Conservation (phyloP, 2,113 vertebrate genomes). For the Rynchops niger region DNA sequence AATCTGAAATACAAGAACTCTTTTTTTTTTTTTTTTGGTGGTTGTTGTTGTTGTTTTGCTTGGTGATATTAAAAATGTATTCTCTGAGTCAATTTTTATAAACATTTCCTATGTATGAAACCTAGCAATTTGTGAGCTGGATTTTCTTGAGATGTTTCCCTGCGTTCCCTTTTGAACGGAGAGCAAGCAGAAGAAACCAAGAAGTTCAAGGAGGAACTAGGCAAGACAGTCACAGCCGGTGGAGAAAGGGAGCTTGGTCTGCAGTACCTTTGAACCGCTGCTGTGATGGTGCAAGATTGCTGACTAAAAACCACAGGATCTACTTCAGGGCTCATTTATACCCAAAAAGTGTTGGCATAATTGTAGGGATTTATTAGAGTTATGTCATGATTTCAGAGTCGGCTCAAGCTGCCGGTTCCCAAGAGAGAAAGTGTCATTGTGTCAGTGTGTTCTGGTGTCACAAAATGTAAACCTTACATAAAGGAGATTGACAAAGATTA, state of each 20-base stretch:
- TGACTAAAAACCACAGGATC: neutral
- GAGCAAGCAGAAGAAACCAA: neutral
- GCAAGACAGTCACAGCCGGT: neutral
- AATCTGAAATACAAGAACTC: neutral
- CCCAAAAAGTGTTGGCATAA: neutral
- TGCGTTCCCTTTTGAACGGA: neutral
- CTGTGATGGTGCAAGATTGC: neutral
- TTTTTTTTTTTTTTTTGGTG: neutral
- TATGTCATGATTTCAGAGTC: neutral
- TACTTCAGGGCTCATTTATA: neutral
- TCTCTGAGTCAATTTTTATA: neutral
- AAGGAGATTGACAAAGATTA: neutral
- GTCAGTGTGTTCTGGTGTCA: neutral
- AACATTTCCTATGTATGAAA: neutral
- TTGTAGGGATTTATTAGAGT: neutral
- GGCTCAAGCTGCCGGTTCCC: neutral
- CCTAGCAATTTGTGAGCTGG: neutral
- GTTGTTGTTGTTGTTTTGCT: neutral
- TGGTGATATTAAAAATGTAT: constrained; percentile 1
- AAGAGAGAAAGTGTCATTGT: neutral
- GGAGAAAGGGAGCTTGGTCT: neutral
- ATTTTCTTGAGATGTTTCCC: neutral
- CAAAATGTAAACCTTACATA: neutral
- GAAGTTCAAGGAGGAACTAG: neutral
- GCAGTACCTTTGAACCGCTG: neutral